Base-by-base conservation (phyloP, 92 coral and sea anemone genomes). In the Isaurus tuberculatus region DNA sequence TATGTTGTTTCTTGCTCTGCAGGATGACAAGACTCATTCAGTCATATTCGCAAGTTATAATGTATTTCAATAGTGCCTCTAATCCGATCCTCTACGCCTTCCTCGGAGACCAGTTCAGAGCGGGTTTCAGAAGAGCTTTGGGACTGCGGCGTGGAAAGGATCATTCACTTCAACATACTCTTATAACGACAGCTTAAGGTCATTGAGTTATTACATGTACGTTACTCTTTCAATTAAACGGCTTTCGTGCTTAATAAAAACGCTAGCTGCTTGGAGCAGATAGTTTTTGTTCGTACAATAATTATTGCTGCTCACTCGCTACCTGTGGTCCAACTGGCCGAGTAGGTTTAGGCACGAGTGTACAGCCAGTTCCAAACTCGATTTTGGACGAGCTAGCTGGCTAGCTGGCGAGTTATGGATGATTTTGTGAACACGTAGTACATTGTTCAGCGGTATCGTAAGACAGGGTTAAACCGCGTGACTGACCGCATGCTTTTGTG, bases 1-100 rank as follows among this genome's bases (percentile, higher is more conserved):
- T 46, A 23, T 65, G 61, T 80, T 80, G 29, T 68, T 44, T 80
- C 61, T 44, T 51, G 73, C 75, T 42, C 72, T 89, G 61, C 85
- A 93, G 97, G 94, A 85, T 84, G 74, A 29, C 51, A 65, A 71
- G 57, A 19, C 87, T 86, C 27, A 83, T 91, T 4, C 89, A 66
- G 42, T 75, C 89, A 65, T 93, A 91, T 83, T 65, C 83, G 15
- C 83, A 83, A 64, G 87, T 93, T 17, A 53, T 91, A 49, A 90
- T 93, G 91, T 91, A 88, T 92, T 83, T 87, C 73, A 93, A 91
- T 90, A 93, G 97, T 74, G 97, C 97, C 73, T 81, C 91, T 20
- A 93, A 91, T 68, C 97, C 97, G 17, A 79, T 93, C 37, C 89
- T 91, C 46, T 93, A 93, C 64, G 92, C 97, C 32, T 93, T 93